Base-by-base conservation (phyloP, 2,888 invertebrate species). In the Epirrita christyi region DNA sequence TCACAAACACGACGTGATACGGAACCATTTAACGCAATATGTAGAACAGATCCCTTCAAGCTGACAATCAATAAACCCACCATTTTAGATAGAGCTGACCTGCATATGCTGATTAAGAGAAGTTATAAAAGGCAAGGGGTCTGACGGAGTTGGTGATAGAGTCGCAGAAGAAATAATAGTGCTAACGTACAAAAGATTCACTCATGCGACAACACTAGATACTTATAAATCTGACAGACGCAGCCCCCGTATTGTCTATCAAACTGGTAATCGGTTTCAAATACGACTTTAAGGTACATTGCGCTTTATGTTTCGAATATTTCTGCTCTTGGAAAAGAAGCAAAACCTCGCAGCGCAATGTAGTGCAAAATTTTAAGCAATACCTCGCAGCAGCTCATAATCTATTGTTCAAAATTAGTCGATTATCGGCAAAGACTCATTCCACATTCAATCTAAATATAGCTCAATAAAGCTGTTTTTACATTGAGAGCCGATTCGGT, bases 21-120 rank as follows among this genome's bases (percentile, higher is more conserved):
- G 74, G 78, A 79, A 81, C 68, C 81, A 78, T 86, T 86, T 85
- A 83, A 79, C 81, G 79, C 77, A 81, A 84, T 86, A 86, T 87
- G 81, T 83, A 82, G 81, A 83, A 75, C 73, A 78, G 75, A 75
- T 76, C 80, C 80, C 74, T 75, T 68, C 74, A 81, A 82, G 87
- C 87, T 87, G 88, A 87, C 83, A 89, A 88, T 88, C 87, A 85
- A 88, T 89, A 89, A 80, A 69, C 64, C 68, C 68, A 61, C 88
- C 85, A 86, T 60, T 68, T 66, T 68, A 55, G 56, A 55, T 63
- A 77, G 88, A 85, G 69, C 87, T 76, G 69, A 75, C 60, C 69
- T 68, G 41, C 67, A 67, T 75, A 76, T 70, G 67, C 61, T 55
- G 62, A 67, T 66, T 55, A 68, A 67, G 70, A 71, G 55, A 65